Evolutionary conservation across 1,140 invertebrate species (phyloP).

Genomic region (Neodiprion pinetum): DNA sequence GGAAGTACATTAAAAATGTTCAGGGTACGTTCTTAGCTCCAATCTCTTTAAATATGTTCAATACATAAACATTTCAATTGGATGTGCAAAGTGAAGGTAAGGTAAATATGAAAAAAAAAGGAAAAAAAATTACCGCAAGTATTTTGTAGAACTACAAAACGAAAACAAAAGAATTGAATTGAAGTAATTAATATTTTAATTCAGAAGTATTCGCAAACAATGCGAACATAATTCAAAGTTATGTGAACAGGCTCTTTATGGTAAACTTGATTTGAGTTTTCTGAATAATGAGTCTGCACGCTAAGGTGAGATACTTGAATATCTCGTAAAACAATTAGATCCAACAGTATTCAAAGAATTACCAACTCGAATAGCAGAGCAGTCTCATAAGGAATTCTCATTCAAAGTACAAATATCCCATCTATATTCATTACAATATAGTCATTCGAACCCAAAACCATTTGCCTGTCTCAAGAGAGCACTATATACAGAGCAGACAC

Average conservation of each 20-base stretch:
- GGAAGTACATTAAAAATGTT: neutral
- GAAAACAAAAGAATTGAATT: slow-evolving; percentile 41
- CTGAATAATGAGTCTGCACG: slow-evolving; percentile 5
- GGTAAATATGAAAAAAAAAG: slow-evolving; percentile 47
- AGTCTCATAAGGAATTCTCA: neutral
- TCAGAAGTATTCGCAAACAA: slow-evolving; percentile 26
- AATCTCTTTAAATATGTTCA: neutral
- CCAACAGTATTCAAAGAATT: neutral
- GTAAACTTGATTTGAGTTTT: slow-evolving; percentile 52
- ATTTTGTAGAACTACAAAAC: neutral
- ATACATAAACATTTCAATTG: neutral
- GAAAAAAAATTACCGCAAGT: neutral
- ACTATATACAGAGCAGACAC: slow-evolving; percentile 5
- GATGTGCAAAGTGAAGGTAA: slow-evolving; percentile 30
- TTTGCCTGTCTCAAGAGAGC: slow-evolving; percentile 5
- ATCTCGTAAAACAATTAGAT: neutral
- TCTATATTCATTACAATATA: slow-evolving; percentile 2
- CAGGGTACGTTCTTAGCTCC: neutral
- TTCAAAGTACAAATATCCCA: neutral
- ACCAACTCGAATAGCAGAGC: neutral
- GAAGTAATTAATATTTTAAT: slow-evolving; percentile 41
- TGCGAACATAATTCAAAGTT: slow-evolving; percentile 53
- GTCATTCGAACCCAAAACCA: neutral
- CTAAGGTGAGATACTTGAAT: no score
- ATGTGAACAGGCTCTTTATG: slow-evolving; percentile 38